Evolutionary conservation across 2,888 invertebrate species (phyloP).

Genomic region (Prenolepis imparis): DNA sequence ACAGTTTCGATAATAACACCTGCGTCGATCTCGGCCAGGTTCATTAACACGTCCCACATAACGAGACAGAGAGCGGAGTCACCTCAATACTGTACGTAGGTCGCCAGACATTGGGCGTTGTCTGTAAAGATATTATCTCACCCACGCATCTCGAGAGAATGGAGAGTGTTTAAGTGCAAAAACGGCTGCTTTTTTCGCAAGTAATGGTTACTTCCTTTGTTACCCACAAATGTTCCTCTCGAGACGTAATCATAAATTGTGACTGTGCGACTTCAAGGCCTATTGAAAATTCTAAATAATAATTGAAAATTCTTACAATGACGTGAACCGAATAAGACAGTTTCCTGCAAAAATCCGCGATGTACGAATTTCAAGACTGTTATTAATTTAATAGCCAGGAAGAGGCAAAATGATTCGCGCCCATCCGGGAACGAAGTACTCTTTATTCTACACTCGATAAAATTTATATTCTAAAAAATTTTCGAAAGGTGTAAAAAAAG

Average conservation of each 20-base stretch:
- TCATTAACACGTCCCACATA: constrained; percentile 70
- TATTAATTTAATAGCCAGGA: constrained; percentile 55
- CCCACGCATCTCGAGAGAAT: constrained; percentile 26
- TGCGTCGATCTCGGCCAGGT: constrained; percentile 69
- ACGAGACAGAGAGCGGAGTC: constrained; percentile 45
- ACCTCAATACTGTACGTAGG: constrained; percentile 59
- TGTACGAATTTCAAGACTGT: constrained; percentile 31
- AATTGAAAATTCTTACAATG: constrained; percentile 44
- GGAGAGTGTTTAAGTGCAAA: constrained; percentile 47
- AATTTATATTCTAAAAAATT: constrained; percentile 54
- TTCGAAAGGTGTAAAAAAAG: constrained; percentile 3
- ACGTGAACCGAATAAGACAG: not conserved
- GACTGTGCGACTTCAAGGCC: constrained; percentile 6
- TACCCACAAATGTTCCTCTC: constrained; percentile 3
- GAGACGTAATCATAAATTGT: constrained; percentile 36
- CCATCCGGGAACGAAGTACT: not conserved
- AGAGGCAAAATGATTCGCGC: constrained; percentile 34
- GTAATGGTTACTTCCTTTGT: not conserved
- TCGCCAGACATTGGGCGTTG: constrained; percentile 58
- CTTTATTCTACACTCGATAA: constrained; percentile 9
- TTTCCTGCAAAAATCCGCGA: constrained; percentile 25
- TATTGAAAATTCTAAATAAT: constrained; percentile 19
- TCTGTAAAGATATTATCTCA: constrained; percentile 45
- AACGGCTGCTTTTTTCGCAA: constrained; percentile 30
- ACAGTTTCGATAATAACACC: constrained; percentile 29